Conservation (phyloP, 2,797 vertebrate species). For the Melanotaenia boesemani region DNA sequence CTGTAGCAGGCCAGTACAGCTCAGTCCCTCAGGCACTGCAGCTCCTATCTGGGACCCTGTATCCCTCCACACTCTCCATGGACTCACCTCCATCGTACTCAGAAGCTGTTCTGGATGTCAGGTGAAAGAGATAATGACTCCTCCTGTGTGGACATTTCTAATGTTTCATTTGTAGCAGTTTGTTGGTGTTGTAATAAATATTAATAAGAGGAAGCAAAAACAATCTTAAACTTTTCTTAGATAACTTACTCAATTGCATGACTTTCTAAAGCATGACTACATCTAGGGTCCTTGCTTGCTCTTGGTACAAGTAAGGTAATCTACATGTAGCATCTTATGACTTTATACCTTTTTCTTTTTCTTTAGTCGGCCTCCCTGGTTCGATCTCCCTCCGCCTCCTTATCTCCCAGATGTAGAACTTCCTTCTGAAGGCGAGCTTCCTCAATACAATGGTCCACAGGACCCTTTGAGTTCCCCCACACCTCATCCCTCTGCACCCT, state of each 20-base stretch:
- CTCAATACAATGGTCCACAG: constrained; percentile 85
- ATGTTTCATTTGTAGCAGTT: background rate
- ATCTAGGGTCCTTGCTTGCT: background rate
- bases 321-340: background rate
- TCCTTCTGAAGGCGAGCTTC: constrained; percentile 86
- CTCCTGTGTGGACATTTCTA: background rate
- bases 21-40: constrained; percentile 89
- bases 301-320: background rate
- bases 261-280: background rate
- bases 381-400: constrained; percentile 95
- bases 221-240: background rate
- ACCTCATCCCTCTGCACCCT: constrained; percentile 21
- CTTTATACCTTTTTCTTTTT: constrained; percentile 19
- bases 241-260: background rate
- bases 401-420: constrained; percentile 88
- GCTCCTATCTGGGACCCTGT: constrained; percentile 88
- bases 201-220: constrained; percentile 1
- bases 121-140: constrained; percentile 74
- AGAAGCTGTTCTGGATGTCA: constrained; percentile 93
- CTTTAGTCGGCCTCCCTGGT: constrained; percentile 92
- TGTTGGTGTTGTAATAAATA: background rate
- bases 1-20: constrained; percentile 84
- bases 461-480: constrained; percentile 27
- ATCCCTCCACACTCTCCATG: constrained; percentile 81
- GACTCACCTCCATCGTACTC: constrained; percentile 95